These are phyloP conservation scores for Squalus acanthias DNA, from an alignment of 2,797 vertebrate species.

Conservation along the genomic window DNA sequence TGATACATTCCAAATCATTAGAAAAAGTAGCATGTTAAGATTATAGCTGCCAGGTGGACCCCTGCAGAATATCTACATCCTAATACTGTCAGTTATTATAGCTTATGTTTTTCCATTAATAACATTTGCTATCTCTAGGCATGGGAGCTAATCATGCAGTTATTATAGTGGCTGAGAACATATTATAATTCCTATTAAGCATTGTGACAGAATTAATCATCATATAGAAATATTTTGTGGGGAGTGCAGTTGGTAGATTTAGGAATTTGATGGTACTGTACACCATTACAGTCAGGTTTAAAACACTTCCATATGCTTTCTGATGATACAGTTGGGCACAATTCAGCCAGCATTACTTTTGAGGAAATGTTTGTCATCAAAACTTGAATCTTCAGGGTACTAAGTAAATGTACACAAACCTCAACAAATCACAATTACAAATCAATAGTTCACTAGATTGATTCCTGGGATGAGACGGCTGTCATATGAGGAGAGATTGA, in stretches of 20 bases:
- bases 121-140: background rate
- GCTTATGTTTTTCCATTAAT: background rate
- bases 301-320: background rate
- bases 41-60: background rate
- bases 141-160: background rate
- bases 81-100: background rate
- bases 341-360: background rate
- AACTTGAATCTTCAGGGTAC: background rate
- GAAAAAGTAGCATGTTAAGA: background rate
- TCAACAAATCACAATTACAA: background rate
- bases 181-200: background rate
- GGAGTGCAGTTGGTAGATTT: background rate
- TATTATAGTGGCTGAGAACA: background rate
- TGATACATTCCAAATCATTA: background rate
- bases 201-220: slow-evolving; percentile 8
- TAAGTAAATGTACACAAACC: background rate
- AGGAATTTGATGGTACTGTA: background rate
- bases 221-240: background rate
- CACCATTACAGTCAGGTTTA: background rate
- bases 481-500: background rate
- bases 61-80: background rate
- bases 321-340: background rate
- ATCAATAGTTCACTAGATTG: background rate
- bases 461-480: background rate
- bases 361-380: background rate